Conservation (phyloP, 1,140 invertebrate genomes). For the Habropoda laboriosa region DNA sequence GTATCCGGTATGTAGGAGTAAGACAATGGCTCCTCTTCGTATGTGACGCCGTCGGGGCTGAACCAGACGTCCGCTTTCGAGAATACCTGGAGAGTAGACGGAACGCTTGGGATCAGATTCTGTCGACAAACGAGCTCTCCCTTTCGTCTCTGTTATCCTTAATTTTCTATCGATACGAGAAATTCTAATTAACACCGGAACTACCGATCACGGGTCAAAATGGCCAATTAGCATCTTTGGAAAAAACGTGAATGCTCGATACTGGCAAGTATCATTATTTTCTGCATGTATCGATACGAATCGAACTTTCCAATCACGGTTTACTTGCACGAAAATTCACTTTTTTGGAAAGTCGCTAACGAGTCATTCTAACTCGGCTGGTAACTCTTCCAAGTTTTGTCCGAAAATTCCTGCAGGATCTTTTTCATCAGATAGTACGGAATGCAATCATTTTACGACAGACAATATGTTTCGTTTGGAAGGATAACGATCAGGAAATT, state of each 20-base stretch:
- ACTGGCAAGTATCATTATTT: too few relatives aligned
- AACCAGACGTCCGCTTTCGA: conserved; percentile 87
- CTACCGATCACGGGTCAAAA: too few relatives aligned
- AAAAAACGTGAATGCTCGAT: too few relatives aligned
- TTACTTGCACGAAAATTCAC: too few relatives aligned
- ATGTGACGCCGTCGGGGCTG: conserved; percentile 84
- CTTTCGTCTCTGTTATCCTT: neutral
- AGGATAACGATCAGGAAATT: conserved; percentile 13
- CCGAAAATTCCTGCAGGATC: too few relatives aligned
- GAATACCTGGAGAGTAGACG: conserved; percentile 83
- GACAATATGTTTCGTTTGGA: neutral
- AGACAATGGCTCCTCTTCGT: conserved; percentile 83
- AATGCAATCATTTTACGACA: neutral
- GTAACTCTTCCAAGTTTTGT: too few relatives aligned
- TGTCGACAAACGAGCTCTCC: neutral
- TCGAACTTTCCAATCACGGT: too few relatives aligned
- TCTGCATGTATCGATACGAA: too few relatives aligned
- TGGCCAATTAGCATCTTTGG: too few relatives aligned
- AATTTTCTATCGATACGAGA: neutral
- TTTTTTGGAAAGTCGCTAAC: too few relatives aligned
- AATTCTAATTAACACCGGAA: too few relatives aligned
- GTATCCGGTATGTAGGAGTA: conserved; percentile 89
- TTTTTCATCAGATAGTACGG: neutral
- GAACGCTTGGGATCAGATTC: neutral
- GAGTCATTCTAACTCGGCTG: too few relatives aligned